Evolutionary conservation across 2,113 vertebrate genomes (phyloP), one percentile per base, ranked within the genome.

Genomic region (Otocyon megalotis): DNA sequence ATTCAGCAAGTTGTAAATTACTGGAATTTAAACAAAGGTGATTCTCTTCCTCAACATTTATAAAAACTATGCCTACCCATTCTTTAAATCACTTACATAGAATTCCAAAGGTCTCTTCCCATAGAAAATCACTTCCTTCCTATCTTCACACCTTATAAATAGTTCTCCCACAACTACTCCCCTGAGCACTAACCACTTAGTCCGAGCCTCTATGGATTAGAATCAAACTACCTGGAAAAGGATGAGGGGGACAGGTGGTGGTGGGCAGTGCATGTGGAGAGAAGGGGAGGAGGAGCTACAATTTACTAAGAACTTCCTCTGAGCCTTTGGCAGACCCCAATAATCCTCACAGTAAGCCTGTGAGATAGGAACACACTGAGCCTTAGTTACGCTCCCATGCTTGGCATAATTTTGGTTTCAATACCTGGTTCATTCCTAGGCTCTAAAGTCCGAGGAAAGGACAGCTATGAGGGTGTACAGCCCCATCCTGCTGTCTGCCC

Each of bases 1-100:
- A 48, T 91, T 56, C 62, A 30, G 48, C 63, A 88, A 88, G 32
- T 32, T 72, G 43, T 79, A 84, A 96, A 91, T 76, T 80, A 85
- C 24, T 80, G 6, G 22, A 91, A 93, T 81, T 80, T 76, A 90
- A 83, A 87, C 32, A 7, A 93, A 77, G 17, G 11, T 9, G 1
- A 69, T 54, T 24, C 19, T 74, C 62, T 62, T 58, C 53, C 54
- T 94, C 26, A 37, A 86, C 50, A 71, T 71, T 89, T 82, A 77
- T 28, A 83, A 94, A 93, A 72, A 62, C n/a, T 69, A 32, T n/a
- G 0, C 11, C 9, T 22, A 35, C 19, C 15, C 20, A 37, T 84
- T 53, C 87, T 76, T 95, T 56, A 37, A 95, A 20, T 30, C 16
- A 35, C 37, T 72, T 10, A 19, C 26, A 85, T n/a, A 48, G 54